Conservation (phyloP, 2,888 invertebrate genomes). For the Conus canariensis region DNA sequence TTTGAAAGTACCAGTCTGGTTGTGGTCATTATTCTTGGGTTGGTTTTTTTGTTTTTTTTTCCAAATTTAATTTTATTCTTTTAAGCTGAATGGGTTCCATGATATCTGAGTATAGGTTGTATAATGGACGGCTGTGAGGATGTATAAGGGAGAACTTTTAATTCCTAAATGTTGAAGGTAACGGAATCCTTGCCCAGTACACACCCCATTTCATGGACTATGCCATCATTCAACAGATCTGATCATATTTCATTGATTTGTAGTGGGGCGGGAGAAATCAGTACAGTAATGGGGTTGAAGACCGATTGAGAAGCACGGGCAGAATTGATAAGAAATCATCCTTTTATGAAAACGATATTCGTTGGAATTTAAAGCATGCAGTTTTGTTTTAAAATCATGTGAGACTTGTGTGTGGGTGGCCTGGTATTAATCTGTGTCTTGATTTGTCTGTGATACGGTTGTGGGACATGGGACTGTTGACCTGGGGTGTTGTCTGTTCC, state of each 20-base stretch:
- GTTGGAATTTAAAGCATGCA: neutral
- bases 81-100: neutral
- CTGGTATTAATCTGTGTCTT: neutral
- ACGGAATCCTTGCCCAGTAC: too few species aligned
- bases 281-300: too few species aligned
- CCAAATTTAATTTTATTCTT: neutral
- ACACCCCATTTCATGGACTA: neutral
- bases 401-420: neutral
- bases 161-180: neutral
- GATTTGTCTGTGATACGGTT: constrained; percentile 20
- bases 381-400: neutral
- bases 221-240: neutral
- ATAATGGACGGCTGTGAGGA: neutral
- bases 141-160: neutral
- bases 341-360: too few species aligned
- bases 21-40: constrained; percentile 3
- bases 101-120: neutral
- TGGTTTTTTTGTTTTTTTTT: neutral
- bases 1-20: neutral
- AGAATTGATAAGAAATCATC: too few species aligned
- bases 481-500: neutral
- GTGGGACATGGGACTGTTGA: neutral
- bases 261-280: too few species aligned
- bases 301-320: too few species aligned
- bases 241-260: neutral